Evolutionary conservation across 2,888 invertebrate genomes (phyloP).

Genomic region (Hydriomena furcata): DNA sequence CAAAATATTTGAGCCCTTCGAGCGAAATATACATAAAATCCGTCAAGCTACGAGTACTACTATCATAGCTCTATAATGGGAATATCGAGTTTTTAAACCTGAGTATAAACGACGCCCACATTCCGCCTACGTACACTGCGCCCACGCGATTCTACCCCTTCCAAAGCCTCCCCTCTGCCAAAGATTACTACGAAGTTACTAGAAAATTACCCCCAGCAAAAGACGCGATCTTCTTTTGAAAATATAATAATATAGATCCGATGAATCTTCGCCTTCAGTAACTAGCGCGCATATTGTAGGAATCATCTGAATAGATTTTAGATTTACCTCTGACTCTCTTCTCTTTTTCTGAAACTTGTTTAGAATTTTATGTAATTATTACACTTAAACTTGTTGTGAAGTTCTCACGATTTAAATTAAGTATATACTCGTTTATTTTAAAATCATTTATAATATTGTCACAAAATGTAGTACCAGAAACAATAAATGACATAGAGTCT

Average conservation of each 20-base stretch:
- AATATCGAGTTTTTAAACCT: slow-evolving; percentile 32
- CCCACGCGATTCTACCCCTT: slow-evolving; percentile 33
- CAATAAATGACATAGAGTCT: no score
- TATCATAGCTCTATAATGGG: neutral
- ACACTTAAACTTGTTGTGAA: no score
- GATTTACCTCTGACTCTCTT: no score
- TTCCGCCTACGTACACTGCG: slow-evolving; percentile 39
- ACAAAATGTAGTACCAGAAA: no score
- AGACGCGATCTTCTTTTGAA: neutral
- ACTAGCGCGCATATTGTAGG: no score
- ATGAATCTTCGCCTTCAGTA: neutral
- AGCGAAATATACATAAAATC: neutral
- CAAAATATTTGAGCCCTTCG: neutral
- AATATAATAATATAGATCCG: slow-evolving; percentile 1
- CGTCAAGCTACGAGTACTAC: neutral
- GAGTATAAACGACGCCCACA: slow-evolving; percentile 37
- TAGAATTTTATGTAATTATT: no score
- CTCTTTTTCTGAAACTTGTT: no score
- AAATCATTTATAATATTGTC: no score
- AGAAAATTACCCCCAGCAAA: slow-evolving; percentile 1
- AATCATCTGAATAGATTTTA: no score
- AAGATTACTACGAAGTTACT: slow-evolving; percentile 9
- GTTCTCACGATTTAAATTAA: no score
- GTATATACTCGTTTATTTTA: no score
- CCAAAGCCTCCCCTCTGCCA: slow-evolving; percentile 24